Evolutionary conservation across 2,113 vertebrate genomes (phyloP), one percentile per base, ranked within the genome.

Genomic region (Willisornis vidua): DNA sequence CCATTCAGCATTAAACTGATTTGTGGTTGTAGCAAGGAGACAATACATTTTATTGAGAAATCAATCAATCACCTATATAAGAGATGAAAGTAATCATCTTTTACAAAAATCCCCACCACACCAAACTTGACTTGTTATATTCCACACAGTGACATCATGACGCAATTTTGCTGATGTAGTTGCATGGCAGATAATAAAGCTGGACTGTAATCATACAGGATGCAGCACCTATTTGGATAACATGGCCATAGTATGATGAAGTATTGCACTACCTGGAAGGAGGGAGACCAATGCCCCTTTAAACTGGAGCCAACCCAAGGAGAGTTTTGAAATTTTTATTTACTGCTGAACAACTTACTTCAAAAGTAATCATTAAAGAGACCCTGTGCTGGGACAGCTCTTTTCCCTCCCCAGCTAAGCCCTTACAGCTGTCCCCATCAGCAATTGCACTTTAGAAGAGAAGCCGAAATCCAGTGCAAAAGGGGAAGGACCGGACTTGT

Each of bases 41-140:
- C 16, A 19, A 57, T 1, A 18, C 10, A 12, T 61, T 91, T 70
- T 52, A 17, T 15, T 45, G 14, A 82, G 11, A 61, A 80, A 46
- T 12, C 80, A 82, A 33, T 46, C 26, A 16, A 12, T 13, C 0
- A 0, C 24, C 35, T 55, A 15, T 10, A 4, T 20, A 49, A 91
- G 54, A 72, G 12, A n/a, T 70, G 45, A 59, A 77, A 57, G 41
- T 5, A 9, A 9, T 52, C n/a, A 67, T 31, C 79, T 82, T 68
- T 79, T 29, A 67, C 15, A 61, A 67, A 48, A 41, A 28, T 43
- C n/a, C 29, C 49, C 52, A 51, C 52, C 45, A 49, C 52, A 68
- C 6, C 20, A 29, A 48, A 73, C 10, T 12, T 3, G 1, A 8
- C 43, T 51, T 59, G 22, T 35, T 89, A 9, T 41, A 68, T 68